A percentile compares a stretch with the other conserved stretches of the same genome.
Evolutionary conservation across 2,797 vertebrate species (phyloP).

Genomic region (Brotula barbata): DNA sequence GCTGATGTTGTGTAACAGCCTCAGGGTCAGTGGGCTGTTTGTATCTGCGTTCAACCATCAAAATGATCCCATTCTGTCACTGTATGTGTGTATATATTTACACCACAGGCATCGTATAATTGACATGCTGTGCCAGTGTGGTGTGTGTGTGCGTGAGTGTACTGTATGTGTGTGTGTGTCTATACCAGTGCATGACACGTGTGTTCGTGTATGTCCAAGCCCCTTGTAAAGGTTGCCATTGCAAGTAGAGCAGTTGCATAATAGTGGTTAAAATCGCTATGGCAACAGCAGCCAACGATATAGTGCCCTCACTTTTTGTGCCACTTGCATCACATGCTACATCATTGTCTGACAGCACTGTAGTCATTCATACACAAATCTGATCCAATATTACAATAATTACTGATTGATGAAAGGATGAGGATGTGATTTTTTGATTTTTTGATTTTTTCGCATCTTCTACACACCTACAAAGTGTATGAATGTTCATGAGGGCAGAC

Average conservation of each 20-base stretch:
- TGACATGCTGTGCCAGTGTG: background rate
- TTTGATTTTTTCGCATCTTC: no score
- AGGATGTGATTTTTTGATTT: no score
- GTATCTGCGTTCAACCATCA: constrained; percentile 29
- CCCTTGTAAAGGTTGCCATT: constrained; percentile 50
- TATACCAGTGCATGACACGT: background rate
- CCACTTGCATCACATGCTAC: constrained; percentile 7
- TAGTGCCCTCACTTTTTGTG: constrained; percentile 29
- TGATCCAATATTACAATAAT: background rate
- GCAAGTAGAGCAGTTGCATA: constrained; percentile 73
- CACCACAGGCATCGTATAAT: constrained; percentile 7
- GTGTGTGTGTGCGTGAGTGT: background rate
- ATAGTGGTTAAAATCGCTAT: constrained; percentile 65
- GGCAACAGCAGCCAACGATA: constrained; percentile 65
- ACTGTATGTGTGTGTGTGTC: constrained; percentile 9
- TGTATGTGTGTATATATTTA: background rate
- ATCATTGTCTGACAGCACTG: background rate
- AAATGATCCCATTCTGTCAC: constrained; percentile 51
- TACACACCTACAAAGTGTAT: background rate
- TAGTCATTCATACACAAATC: constrained; percentile 23
- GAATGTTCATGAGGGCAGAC: no score
- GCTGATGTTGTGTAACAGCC: constrained; percentile 51
- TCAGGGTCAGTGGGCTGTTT: constrained; percentile 58
- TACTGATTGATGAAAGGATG: no score
- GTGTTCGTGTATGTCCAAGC: constrained; percentile 12